Evolutionary conservation across 1,140 invertebrate genomes (phyloP).

Genomic region (Bombyx mori): ASM3026992v2 NC_085128.1:2825001-2825500

Average conservation of each 20-base stretch:
- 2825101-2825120: too few species aligned
- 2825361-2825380: conserved; percentile 17
- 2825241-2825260: conserved; percentile 99
- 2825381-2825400: conserved; percentile 11
- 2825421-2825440: conserved; percentile 33
- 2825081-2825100: too few species aligned
- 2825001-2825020: too few species aligned
- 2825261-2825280: conserved; percentile 92
- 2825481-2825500: conserved; percentile 58
- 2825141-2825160: too few species aligned
- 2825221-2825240: conserved; percentile 99
- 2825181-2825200: conserved; percentile 78
- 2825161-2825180: too few species aligned
- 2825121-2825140: too few species aligned
- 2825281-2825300: conserved; percentile 99
- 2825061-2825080: too few species aligned
- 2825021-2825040: too few species aligned
- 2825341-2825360: conserved; percentile 87
- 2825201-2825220: conserved; percentile 99
- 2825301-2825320: conserved; percentile 96
- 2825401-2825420: conserved; percentile 1
- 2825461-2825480: conserved; percentile 56
- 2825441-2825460: conserved; percentile 57
- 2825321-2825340: conserved; percentile 98
- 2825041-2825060: too few species aligned